Conservation (phyloP, 2,113 vertebrate species). For the Onychostruthus taczanowskii region DNA sequence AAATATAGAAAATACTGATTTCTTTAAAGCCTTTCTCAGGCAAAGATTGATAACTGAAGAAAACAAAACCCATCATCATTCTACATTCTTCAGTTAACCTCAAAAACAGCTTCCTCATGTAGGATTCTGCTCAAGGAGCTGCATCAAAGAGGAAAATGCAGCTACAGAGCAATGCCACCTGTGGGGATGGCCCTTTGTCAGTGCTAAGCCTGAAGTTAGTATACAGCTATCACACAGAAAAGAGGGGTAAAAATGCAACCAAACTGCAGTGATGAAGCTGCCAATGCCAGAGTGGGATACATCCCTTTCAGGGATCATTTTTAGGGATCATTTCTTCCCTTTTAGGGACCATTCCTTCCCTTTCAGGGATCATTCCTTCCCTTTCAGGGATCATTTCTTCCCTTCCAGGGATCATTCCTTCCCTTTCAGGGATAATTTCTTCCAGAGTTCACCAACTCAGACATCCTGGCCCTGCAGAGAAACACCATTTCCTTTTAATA, state of each 20-base stretch:
- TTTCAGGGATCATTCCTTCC: background rate
- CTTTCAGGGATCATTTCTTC: background rate
- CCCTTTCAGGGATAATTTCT: background rate
- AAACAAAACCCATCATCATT: background rate
- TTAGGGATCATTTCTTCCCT: background rate
- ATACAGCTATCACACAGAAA: background rate
- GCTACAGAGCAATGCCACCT: background rate
- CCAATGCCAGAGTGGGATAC: background rate
- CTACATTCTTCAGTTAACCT: background rate
- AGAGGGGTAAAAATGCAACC: background rate
- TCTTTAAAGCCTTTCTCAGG: background rate
- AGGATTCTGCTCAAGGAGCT: background rate
- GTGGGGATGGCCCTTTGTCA: background rate
- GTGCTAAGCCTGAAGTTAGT: background rate
- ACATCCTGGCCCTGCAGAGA: conserved; percentile 12
- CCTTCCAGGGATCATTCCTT: background rate
- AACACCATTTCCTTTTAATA: background rate
- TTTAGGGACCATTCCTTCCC: background rate
- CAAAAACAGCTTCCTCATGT: accelerated
- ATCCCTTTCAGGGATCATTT: background rate
- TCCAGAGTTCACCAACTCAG: background rate
- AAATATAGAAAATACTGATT: background rate
- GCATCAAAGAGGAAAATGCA: background rate
- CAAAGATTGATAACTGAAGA: background rate
- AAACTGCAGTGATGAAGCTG: background rate